Evolutionary conservation across 2,797 vertebrate species (phyloP).

Genomic region (Microhierax caerulescens): DNA sequence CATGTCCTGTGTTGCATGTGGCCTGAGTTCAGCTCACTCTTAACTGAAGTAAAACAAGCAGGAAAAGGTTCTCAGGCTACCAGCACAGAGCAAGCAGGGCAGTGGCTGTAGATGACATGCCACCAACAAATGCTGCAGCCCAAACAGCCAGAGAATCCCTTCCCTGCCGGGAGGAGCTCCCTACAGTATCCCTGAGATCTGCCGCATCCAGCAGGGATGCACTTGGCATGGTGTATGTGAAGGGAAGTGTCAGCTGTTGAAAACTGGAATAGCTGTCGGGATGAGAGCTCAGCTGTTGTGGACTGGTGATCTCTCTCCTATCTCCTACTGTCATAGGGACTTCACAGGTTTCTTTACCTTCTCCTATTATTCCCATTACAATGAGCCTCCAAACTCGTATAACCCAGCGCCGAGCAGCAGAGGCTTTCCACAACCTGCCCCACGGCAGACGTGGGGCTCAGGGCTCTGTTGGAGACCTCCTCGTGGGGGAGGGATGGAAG

Average conservation of each 20-base stretch:
- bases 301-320: neutral
- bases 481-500: neutral
- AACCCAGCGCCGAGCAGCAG: neutral
- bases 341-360: neutral
- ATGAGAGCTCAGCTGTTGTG: neutral
- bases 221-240: neutral
- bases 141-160: neutral
- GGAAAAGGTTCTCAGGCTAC: neutral
- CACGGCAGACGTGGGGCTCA: neutral
- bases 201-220: neutral
- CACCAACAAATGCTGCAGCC: neutral
- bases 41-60: neutral
- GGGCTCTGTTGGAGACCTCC: neutral
- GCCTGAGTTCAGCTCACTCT: neutral
- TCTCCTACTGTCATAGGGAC: neutral
- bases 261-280: neutral
- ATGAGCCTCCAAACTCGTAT: neutral
- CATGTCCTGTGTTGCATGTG: accelerated
- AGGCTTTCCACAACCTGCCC: neutral
- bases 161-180: neutral
- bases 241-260: neutral
- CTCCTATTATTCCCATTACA: neutral
- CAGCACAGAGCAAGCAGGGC: neutral
- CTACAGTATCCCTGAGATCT: neutral
- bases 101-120: neutral